Evolutionary conservation across 2,888 invertebrate species (phyloP).

Genomic region (Saturnia pavonia): DNA sequence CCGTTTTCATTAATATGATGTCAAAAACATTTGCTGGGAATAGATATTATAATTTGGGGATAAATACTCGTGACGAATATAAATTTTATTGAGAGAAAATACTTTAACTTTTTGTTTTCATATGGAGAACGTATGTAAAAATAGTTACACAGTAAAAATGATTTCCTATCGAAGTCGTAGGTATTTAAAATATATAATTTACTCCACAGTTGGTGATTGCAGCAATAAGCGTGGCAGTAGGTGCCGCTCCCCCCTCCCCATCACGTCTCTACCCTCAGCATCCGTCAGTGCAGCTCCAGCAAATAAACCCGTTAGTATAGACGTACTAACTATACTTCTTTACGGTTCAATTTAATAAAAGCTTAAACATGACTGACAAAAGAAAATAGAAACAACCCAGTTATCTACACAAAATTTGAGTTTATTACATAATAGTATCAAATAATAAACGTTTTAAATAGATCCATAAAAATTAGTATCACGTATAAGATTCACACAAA

Average conservation of each 20-base stretch:
- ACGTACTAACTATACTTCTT: neutral
- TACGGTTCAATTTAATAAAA: neutral
- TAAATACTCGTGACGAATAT: too few relatives aligned
- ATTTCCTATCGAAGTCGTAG: neutral
- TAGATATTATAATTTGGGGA: too few relatives aligned
- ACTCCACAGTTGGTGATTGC: constrained; percentile 50
- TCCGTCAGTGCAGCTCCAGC: constrained; percentile 47
- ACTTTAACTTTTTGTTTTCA: too few relatives aligned
- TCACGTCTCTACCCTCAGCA: constrained; percentile 49
- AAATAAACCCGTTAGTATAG: constrained; percentile 53
- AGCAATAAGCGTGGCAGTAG: constrained; percentile 42
- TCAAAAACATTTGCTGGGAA: too few relatives aligned
- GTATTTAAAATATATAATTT: neutral
- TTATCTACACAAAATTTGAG: neutral
- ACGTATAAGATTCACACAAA: neutral
- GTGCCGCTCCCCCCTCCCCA: constrained; percentile 53
- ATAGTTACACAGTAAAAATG: too few relatives aligned
- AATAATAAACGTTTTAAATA: neutral
- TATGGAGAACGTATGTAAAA: too few relatives aligned
- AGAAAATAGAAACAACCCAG: neutral
- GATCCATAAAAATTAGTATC: neutral
- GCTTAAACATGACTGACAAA: neutral
- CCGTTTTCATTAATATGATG: too few relatives aligned
- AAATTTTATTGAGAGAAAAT: too few relatives aligned
- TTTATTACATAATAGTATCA: neutral